phyloP scores from a whole-genome alignment of 1,140 invertebrate genomes.

The Chironomus striatipennis region DNA sequence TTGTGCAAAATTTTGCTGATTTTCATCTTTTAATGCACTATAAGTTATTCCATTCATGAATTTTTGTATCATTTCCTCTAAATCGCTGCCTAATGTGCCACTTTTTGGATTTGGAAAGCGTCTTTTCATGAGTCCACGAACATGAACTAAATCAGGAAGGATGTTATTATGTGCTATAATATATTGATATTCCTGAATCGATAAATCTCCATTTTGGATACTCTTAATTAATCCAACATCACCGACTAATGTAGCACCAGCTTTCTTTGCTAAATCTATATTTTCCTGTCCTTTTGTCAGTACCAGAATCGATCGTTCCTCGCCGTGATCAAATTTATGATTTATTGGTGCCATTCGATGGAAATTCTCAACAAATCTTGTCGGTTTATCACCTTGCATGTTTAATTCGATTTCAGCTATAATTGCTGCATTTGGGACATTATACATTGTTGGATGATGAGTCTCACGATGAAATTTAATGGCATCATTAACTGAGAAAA shows the following conservation, averaged over 20 bases:
- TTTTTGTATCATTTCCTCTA: conserved; percentile 49
- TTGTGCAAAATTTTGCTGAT: conserved; percentile 57
- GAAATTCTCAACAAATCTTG: conserved; percentile 54
- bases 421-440: conserved; percentile 55
- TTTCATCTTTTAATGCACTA: conserved; percentile 50
- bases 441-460: conserved; percentile 66
- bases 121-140: conserved; percentile 65
- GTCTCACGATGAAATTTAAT: conserved; percentile 61
- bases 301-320: conserved; percentile 54
- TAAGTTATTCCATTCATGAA: conserved; percentile 61
- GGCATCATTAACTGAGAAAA: conserved; percentile 62
- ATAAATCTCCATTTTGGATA: conserved; percentile 60
- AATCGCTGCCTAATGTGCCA: conserved; percentile 58
- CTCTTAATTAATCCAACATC: conserved; percentile 61
- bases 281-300: conserved; percentile 57
- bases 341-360: conserved; percentile 50
- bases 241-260: conserved; percentile 60
- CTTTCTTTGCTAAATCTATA: conserved; percentile 47
- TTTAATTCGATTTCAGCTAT: conserved; percentile 60
- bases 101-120: conserved; percentile 59
- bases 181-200: conserved; percentile 60
- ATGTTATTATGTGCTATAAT: conserved; percentile 69
- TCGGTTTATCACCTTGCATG: conserved; percentile 48
- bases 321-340: conserved; percentile 53
- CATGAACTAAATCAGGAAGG: conserved; percentile 58